phyloP scores from a whole-genome alignment of 2,113 vertebrate species.

The Puffinus mauretanicus region DNA sequence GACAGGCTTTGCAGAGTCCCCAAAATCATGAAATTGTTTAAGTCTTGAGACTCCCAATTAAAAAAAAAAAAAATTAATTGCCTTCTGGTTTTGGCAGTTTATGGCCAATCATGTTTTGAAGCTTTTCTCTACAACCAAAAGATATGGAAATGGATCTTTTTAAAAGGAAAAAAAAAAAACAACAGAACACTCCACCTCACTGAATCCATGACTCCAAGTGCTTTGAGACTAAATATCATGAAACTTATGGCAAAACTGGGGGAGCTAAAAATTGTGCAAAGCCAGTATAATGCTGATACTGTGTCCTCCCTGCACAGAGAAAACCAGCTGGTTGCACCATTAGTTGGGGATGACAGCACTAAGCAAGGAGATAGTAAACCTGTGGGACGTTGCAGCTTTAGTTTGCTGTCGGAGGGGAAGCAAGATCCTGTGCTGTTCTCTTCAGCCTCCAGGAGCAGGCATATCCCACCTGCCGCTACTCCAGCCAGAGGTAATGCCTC shows the following conservation, averaged over 20 bases:
- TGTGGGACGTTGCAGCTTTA: not conserved
- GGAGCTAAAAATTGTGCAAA: not conserved
- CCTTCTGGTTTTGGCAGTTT: not conserved
- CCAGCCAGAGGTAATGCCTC: not conserved
- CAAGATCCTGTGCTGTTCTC: not conserved
- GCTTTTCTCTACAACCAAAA: not conserved
- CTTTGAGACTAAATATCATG: not conserved
- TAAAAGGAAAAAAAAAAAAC: not conserved
- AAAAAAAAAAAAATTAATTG: not conserved
- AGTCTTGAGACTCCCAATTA: not conserved
- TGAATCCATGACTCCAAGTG: not conserved
- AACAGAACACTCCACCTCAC: not conserved
- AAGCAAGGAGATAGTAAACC: not conserved
- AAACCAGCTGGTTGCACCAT: rapidly evolving
- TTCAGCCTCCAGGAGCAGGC: not conserved
- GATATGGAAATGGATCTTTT: not conserved
- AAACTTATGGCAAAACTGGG: not conserved
- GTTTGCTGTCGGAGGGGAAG: not conserved
- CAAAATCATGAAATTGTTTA: not conserved
- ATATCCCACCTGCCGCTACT: not conserved
- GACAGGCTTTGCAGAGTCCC: not conserved
- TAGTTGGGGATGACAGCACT: rapidly evolving
- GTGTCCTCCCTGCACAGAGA: not conserved
- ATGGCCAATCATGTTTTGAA: not conserved
- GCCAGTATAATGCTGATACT: rapidly evolving